Conservation (phyloP, 1,140 invertebrate species). For the Homalodisca vitripennis region DNA sequence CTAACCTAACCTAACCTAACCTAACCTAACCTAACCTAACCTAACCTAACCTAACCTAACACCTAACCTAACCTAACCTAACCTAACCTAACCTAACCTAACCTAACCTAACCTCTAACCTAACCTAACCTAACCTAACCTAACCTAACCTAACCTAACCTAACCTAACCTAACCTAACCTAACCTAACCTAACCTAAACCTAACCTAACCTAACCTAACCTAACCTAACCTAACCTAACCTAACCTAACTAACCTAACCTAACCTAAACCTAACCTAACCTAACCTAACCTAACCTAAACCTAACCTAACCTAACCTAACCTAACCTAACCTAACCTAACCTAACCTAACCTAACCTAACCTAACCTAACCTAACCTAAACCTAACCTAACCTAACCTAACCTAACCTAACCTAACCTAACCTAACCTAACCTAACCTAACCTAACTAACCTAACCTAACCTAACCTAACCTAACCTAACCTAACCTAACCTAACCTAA, state of each 20-base stretch:
- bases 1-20: constrained; percentile 38
- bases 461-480: constrained; percentile 34
- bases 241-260: constrained; percentile 39
- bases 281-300: too few species aligned
- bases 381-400: too few species aligned
- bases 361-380: constrained; percentile 45
- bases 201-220: constrained; percentile 44
- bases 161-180: constrained; percentile 43
- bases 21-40: constrained; percentile 43
- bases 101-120: too few species aligned
- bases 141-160: constrained; percentile 38
- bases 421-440: constrained; percentile 46
- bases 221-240: constrained; percentile 45
- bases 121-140: constrained; percentile 39
- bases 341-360: constrained; percentile 41
- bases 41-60: constrained; percentile 46
- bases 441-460: constrained; percentile 41
- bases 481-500: constrained; percentile 42
- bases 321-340: constrained; percentile 40
- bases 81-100: constrained; percentile 43
- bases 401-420: constrained; percentile 42
- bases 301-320: too few species aligned
- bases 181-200: too few species aligned
- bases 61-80: too few species aligned
- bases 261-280: too few species aligned